Percentiles rank a stretch among this genome's conserved stretches.
These are phyloP conservation scores for Andricus quercusramuli DNA, from an alignment of 2,888 invertebrate species.

Conservation along the genomic window DNA sequence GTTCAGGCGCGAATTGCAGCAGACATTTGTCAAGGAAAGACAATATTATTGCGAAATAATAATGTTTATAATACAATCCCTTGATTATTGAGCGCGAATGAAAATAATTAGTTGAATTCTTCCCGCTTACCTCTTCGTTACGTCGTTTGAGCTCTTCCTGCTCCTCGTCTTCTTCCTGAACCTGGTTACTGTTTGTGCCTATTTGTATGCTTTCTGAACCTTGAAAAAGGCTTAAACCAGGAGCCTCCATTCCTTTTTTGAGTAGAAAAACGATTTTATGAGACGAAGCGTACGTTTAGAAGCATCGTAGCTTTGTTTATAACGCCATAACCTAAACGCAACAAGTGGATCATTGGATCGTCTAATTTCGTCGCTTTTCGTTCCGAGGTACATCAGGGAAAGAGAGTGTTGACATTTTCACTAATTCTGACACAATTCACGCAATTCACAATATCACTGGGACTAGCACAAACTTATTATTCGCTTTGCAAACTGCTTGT, in stretches of 20 bases:
- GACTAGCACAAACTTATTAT: slow-evolving; percentile 51
- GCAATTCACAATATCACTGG: slow-evolving; percentile 46
- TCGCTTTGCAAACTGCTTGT: slow-evolving; percentile 67
- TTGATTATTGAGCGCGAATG: neutral
- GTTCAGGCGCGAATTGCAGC: neutral
- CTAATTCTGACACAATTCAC: slow-evolving; percentile 44
- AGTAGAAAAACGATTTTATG: slow-evolving; percentile 59
- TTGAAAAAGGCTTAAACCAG: slow-evolving; percentile 86
- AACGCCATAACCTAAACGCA: slow-evolving; percentile 75
- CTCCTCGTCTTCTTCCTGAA: slow-evolving; percentile 84
- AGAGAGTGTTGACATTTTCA: slow-evolving; percentile 51
- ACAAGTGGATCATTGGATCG: slow-evolving; percentile 72
- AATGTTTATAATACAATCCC: neutral
- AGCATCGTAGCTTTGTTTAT: slow-evolving; percentile 75
- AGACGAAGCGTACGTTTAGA: slow-evolving; percentile 64
- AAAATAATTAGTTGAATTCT: slow-evolving; percentile 13
- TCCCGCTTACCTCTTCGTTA: slow-evolving; percentile 82
- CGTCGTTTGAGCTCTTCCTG: slow-evolving; percentile 85
- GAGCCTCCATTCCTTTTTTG: slow-evolving; percentile 77
- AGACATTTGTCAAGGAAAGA: neutral
- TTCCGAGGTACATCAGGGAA: slow-evolving; percentile 46
- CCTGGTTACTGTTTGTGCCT: slow-evolving; percentile 82
- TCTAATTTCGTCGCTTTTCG: slow-evolving; percentile 53
- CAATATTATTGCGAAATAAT: neutral
- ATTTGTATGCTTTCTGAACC: slow-evolving; percentile 84